Percentiles rank a stretch among this genome's conserved stretches.
These are phyloP conservation scores for Lomographa bimaculata DNA, from an alignment of 2,888 invertebrate genomes.

Conservation along the genomic window DNA sequence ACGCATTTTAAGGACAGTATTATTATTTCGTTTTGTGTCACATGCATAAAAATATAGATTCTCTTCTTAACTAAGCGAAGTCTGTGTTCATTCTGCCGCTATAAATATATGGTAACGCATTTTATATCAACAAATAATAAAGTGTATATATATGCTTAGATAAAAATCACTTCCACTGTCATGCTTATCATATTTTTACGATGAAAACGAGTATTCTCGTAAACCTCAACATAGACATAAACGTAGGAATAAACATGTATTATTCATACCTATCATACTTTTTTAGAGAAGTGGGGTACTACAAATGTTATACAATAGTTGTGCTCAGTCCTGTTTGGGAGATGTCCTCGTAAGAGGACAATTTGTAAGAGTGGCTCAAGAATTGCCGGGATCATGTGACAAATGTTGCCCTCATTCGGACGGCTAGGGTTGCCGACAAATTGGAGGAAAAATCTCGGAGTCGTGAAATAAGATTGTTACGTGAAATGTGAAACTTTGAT, in stretches of 20 bases:
- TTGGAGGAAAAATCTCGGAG: not conserved
- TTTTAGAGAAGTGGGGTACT: slow-evolving; percentile 13
- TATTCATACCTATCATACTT: slow-evolving; percentile 40
- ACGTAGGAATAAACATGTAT: slow-evolving; percentile 27
- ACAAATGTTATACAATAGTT: slow-evolving; percentile 18
- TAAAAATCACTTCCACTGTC: not conserved
- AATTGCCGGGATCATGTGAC: slow-evolving; percentile 35
- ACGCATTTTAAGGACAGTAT: too few species aligned
- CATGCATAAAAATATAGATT: too few species aligned
- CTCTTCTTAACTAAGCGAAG: too few species aligned
- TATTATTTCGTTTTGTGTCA: too few species aligned
- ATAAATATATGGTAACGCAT: too few species aligned
- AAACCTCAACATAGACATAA: slow-evolving; percentile 8
- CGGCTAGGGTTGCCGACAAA: slow-evolving; percentile 16
- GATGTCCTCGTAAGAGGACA: slow-evolving; percentile 41
- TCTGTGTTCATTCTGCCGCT: too few species aligned
- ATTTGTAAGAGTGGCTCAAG: slow-evolving; percentile 41
- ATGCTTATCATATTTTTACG: slow-evolving; percentile 6
- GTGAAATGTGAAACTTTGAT: too few species aligned
- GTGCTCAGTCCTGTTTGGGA: slow-evolving; percentile 33
- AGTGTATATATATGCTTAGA: too few species aligned
- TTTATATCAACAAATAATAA: too few species aligned
- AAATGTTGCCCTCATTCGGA: slow-evolving; percentile 29
- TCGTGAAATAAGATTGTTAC: not conserved
- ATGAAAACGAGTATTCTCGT: slow-evolving; percentile 1